A percentile compares a stretch with the other conserved stretches of the same genome.
These are phyloP conservation scores for Torymus auratus DNA, from an alignment of 2,888 invertebrate species.

Conservation along the genomic window DNA sequence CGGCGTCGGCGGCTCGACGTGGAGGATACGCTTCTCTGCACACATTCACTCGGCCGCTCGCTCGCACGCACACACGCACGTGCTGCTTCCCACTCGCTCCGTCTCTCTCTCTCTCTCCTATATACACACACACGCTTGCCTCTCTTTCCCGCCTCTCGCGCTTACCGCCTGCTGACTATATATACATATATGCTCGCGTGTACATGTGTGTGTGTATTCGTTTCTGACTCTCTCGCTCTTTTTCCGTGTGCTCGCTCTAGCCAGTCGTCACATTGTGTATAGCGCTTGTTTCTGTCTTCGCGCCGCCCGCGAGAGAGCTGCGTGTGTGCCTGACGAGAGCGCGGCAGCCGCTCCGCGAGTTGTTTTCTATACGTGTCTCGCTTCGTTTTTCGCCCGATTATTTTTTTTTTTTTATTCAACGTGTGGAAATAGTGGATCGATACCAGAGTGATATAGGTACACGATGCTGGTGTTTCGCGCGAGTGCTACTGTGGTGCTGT, in stretches of 20 bases:
- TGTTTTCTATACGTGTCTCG: too few species aligned
- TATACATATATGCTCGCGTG: constrained; percentile 3
- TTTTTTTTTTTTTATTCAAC: too few species aligned
- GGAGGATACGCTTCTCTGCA: constrained; percentile 76
- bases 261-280: constrained; percentile 74
- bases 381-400: too few species aligned
- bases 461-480: too few species aligned
- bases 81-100: constrained; percentile 57
- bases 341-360: neutral
- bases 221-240: constrained; percentile 59
- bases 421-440: too few species aligned
- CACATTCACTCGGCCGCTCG: constrained; percentile 68
- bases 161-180: neutral
- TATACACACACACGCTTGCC: constrained; percentile 60
- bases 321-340: constrained; percentile 45
- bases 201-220: neutral
- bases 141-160: constrained; percentile 63
- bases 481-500: too few species aligned
- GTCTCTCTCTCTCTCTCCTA: constrained; percentile 59
- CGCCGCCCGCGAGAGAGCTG: constrained; percentile 62
- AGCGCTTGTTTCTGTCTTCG: constrained; percentile 73
- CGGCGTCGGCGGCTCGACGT: constrained; percentile 51
- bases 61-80: constrained; percentile 62
- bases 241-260: constrained; percentile 62
- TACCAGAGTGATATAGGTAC: too few species aligned